Conservation (phyloP, 2,113 vertebrate genomes). For the Callocephalon fimbriatum region DNA sequence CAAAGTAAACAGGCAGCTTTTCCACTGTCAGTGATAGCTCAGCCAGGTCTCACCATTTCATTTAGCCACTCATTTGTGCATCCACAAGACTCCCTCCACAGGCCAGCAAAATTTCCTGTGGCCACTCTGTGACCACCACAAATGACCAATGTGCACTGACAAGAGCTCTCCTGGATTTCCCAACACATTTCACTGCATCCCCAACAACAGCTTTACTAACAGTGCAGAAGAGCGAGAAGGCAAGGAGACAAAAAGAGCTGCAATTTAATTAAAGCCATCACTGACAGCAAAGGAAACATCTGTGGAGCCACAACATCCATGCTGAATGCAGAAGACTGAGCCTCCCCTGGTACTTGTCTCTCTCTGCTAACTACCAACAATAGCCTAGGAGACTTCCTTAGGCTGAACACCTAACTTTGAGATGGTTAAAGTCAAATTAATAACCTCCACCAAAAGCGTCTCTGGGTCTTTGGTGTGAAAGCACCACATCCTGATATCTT, state of each 20-base stretch:
- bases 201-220: not conserved
- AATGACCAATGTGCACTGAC: not conserved
- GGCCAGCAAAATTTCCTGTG: not conserved
- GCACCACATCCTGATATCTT: not conserved
- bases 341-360: not conserved
- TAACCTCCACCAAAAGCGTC: not conserved
- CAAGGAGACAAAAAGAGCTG: not conserved
- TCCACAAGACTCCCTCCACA: not conserved
- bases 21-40: not conserved
- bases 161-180: not conserved
- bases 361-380: not conserved
- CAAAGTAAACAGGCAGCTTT: not conserved
- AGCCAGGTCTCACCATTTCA: not conserved
- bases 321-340: not conserved
- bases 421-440: not conserved
- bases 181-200: not conserved
- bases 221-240: not conserved
- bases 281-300: conserved; percentile 18
- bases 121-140: not conserved
- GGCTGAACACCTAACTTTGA: not conserved
- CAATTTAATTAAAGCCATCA: not conserved
- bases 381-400: not conserved
- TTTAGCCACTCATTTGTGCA: not conserved
- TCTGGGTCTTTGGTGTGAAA: not conserved
- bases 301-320: not conserved